These are phyloP conservation scores for Callipepla californica DNA, from an alignment of 2,113 vertebrate genomes.

Conservation along the genomic window DNA sequence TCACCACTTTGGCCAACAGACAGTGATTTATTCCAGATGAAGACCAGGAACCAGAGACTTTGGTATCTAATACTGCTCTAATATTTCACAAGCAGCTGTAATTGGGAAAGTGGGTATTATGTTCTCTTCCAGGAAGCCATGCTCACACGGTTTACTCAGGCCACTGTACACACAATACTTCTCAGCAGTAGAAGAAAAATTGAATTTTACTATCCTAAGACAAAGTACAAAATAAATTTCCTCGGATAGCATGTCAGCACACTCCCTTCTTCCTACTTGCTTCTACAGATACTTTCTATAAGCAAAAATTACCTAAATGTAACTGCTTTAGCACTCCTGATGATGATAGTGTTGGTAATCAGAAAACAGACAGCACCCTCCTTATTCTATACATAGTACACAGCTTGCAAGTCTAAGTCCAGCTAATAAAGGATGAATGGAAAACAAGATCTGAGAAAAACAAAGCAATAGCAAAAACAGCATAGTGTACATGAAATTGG, in stretches of 20 bases:
- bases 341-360: not conserved
- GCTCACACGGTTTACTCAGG: not conserved
- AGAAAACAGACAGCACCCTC: not conserved
- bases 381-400: not conserved
- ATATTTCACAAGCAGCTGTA: not conserved
- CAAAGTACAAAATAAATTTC: not conserved
- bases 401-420: not conserved
- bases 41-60: constrained; percentile 3
- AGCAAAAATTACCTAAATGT: not conserved
- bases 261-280: not conserved
- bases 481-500: too few relatives aligned
- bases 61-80: not conserved
- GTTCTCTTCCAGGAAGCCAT: constrained; percentile 3
- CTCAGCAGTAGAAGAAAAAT: not conserved
- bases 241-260: not conserved
- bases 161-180: not conserved
- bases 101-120: not conserved
- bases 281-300: not conserved
- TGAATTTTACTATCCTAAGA: not conserved
- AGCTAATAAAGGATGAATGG: not conserved
- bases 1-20: not conserved
- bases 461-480: not conserved
- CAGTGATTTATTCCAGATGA: not conserved
- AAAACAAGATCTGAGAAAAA: not conserved
- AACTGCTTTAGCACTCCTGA: not conserved